Percentiles rank a stretch among this genome's conserved stretches.
These are phyloP conservation scores for Catamblyrhynchus diadema DNA, from an alignment of 2,797 vertebrate genomes.

Conservation along the genomic window DNA sequence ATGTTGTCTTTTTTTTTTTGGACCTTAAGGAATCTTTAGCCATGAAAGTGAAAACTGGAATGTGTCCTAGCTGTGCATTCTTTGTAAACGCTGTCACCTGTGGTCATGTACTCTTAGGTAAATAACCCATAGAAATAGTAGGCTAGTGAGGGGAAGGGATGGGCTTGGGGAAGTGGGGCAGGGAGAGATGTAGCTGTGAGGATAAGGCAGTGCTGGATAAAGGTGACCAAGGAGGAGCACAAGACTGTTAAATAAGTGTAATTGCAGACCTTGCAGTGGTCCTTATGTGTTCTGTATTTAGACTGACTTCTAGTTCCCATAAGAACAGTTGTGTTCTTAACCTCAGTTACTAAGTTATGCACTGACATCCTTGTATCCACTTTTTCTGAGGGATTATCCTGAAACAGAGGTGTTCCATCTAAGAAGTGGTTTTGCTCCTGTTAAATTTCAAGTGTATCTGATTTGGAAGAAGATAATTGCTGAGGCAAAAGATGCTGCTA, in stretches of 20 bases:
- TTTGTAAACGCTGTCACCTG: not conserved
- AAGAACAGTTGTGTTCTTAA: not conserved
- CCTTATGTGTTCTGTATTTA: not conserved
- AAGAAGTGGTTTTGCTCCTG: not conserved
- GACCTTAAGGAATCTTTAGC: not conserved
- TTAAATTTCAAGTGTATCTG: not conserved
- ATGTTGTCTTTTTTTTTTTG: not conserved
- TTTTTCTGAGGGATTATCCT: not conserved
- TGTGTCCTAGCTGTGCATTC: not conserved
- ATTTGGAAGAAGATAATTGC: not conserved
- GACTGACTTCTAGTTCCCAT: not conserved
- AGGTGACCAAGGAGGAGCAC: not conserved
- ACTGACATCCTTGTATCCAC: not conserved
- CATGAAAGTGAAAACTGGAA: not conserved
- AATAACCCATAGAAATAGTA: not conserved
- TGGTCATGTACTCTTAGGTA: not conserved
- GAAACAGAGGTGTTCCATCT: not conserved
- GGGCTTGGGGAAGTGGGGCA: rapidly evolving
- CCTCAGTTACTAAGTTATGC: not conserved
- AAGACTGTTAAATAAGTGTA: not conserved
- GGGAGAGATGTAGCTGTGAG: not conserved
- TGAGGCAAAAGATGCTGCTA: not conserved
- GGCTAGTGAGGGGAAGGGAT: not conserved
- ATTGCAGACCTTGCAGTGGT: not conserved
- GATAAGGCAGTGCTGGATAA: not conserved